Conservation (phyloP, 1,140 invertebrate genomes). For the Zaprionus ghesquierei region DNA sequence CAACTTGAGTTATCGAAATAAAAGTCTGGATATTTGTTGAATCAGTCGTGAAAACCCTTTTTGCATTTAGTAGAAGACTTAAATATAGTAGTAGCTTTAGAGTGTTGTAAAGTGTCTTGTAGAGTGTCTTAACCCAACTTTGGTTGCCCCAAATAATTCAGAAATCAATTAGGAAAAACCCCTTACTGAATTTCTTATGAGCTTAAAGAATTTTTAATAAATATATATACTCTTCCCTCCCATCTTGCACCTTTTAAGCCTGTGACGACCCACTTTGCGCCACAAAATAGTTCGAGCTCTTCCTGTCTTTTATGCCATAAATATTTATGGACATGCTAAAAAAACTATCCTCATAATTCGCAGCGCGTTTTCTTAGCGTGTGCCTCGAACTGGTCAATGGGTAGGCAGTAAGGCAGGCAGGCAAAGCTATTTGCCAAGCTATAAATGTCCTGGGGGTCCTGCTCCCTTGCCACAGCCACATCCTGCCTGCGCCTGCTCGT, state of each 20-base stretch:
- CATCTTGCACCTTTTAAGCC: background rate
- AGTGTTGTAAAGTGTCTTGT: no score
- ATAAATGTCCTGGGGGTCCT: constrained; percentile 9
- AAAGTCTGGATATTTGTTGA: no score
- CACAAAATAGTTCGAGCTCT: background rate
- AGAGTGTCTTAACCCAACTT: no score
- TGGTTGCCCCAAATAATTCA: no score
- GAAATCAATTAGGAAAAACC: no score
- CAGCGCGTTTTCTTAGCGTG: background rate
- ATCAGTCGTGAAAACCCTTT: no score
- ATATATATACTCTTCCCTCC: background rate
- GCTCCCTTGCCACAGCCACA: background rate
- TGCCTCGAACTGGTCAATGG: background rate
- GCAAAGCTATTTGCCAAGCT: constrained; percentile 2
- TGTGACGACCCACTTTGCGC: background rate
- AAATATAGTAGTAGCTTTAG: no score
- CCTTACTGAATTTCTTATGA: no score
- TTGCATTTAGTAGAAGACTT: no score
- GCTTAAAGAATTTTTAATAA: no score
- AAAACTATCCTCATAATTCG: background rate
- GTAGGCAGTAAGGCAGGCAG: background rate
- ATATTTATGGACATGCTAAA: background rate
- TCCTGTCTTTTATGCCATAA: background rate
- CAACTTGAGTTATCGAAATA: no score
- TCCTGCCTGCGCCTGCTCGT: background rate